These are phyloP conservation scores for Lasioglossum leucozonium DNA, from an alignment of 2,888 invertebrate species.

Conservation along the genomic window DNA sequence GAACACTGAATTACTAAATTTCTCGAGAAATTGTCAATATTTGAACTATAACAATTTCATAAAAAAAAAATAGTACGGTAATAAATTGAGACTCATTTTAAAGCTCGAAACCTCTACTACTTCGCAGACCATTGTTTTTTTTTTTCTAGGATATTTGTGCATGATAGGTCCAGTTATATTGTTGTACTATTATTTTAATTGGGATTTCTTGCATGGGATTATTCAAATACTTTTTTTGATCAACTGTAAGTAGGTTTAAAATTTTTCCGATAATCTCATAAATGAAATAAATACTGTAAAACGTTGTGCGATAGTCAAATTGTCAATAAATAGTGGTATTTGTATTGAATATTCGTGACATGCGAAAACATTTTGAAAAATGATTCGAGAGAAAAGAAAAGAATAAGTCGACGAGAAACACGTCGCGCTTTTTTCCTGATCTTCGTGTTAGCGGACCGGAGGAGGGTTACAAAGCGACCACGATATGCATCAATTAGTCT, in stretches of 20 bases:
- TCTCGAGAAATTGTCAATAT: too few relatives aligned
- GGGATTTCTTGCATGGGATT: too few relatives aligned
- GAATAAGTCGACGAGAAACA: conserved; percentile 3
- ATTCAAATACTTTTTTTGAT: too few relatives aligned
- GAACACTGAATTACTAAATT: background rate
- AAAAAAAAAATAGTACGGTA: background rate
- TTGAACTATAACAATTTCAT: background rate
- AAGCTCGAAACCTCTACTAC: too few relatives aligned
- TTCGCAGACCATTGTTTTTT: too few relatives aligned
- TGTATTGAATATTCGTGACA: background rate
- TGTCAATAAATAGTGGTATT: background rate
- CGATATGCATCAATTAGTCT: conserved; percentile 77
- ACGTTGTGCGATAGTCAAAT: background rate
- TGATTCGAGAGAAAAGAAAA: background rate
- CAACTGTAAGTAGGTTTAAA: background rate
- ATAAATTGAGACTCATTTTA: too few relatives aligned
- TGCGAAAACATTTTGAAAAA: background rate
- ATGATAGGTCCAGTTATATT: too few relatives aligned
- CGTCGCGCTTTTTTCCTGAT: background rate
- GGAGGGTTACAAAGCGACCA: conserved; percentile 31
- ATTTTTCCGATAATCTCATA: background rate
- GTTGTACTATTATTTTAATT: too few relatives aligned
- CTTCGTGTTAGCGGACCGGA: background rate
- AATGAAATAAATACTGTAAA: background rate
- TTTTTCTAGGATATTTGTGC: too few relatives aligned